Conservation (phyloP, 2,888 invertebrate species). For the Caenorhabditis sinica region DNA sequence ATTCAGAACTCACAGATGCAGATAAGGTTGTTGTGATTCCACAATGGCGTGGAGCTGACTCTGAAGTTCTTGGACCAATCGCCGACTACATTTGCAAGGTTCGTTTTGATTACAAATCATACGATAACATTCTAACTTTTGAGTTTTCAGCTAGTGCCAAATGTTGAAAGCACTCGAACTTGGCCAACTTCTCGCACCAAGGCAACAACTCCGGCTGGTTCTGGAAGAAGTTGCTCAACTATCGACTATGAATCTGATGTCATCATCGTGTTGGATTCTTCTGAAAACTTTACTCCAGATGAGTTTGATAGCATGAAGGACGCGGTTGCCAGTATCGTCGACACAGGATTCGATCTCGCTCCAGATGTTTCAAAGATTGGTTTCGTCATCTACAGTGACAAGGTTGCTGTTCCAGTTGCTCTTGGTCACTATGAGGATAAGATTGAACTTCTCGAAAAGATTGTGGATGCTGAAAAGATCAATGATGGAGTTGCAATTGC, state of each 20-base stretch:
- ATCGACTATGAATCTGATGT: slow-evolving; percentile 76
- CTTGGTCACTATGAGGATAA: slow-evolving; percentile 83
- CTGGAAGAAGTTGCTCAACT: slow-evolving; percentile 42
- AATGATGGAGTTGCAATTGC: slow-evolving; percentile 79
- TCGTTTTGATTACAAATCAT: no score
- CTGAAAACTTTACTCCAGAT: slow-evolving; percentile 79
- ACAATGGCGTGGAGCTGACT: slow-evolving; percentile 80
- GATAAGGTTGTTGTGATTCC: slow-evolving; percentile 74
- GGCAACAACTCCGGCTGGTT: slow-evolving; percentile 56
- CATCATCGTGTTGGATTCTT: slow-evolving; percentile 82
- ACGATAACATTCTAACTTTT: no score
- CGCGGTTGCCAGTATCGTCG: slow-evolving; percentile 80
- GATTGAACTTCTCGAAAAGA: slow-evolving; percentile 81
- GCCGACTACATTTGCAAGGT: slow-evolving; percentile 81
- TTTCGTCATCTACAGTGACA: slow-evolving; percentile 82
- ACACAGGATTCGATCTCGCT: slow-evolving; percentile 82
- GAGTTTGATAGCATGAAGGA: slow-evolving; percentile 80
- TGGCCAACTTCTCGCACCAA: slow-evolving; percentile 68
- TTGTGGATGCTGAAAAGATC: slow-evolving; percentile 78
- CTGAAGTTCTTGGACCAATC: slow-evolving; percentile 77
- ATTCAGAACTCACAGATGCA: slow-evolving; percentile 45
- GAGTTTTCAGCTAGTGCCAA: slow-evolving; percentile 66
- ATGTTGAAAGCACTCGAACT: slow-evolving; percentile 61
- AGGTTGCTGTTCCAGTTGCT: slow-evolving; percentile 82
- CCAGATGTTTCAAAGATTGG: slow-evolving; percentile 82